Conservation (phyloP, 2,113 vertebrate species). For the Oncorhynchus gorbuscha region DNA sequence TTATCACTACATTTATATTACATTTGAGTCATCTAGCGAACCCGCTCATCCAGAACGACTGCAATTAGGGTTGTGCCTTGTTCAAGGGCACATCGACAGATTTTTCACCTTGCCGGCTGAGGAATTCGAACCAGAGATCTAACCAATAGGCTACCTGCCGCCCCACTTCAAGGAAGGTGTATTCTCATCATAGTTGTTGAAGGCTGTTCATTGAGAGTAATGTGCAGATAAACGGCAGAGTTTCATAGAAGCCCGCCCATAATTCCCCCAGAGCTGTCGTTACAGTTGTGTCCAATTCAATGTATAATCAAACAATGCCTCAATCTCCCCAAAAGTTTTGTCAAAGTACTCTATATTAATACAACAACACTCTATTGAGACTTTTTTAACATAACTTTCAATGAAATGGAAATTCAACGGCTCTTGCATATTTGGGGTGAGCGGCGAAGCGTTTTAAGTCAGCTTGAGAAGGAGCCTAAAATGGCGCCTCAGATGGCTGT, state of each 20-base stretch:
- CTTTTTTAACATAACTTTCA: neutral
- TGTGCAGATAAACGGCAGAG: too few species aligned
- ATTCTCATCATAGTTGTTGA: too few species aligned
- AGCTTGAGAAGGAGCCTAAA: slow-evolving; percentile 50
- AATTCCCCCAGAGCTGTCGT: neutral
- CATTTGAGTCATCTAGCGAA: too few species aligned
- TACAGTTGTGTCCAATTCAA: neutral
- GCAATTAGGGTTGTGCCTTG: too few species aligned
- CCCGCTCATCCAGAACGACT: too few species aligned
- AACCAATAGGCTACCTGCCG: too few species aligned
- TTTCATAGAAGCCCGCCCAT: neutral
- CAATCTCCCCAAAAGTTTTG: neutral
- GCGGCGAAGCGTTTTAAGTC: slow-evolving; percentile 51
- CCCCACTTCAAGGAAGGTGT: too few species aligned
- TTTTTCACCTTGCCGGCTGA: too few species aligned
- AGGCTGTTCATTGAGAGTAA: too few species aligned
- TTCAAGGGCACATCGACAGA: too few species aligned
- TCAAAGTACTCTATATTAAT: neutral
- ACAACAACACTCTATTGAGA: neutral
- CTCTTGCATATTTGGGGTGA: slow-evolving; percentile 31
- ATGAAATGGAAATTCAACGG: neutral
- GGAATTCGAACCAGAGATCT: too few species aligned
- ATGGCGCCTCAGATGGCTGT: slow-evolving; percentile 51
- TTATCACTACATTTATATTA: too few species aligned
- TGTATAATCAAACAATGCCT: neutral